phyloP scores from a whole-genome alignment of 2,113 vertebrate genomes.

The Felis chaus region DNA sequence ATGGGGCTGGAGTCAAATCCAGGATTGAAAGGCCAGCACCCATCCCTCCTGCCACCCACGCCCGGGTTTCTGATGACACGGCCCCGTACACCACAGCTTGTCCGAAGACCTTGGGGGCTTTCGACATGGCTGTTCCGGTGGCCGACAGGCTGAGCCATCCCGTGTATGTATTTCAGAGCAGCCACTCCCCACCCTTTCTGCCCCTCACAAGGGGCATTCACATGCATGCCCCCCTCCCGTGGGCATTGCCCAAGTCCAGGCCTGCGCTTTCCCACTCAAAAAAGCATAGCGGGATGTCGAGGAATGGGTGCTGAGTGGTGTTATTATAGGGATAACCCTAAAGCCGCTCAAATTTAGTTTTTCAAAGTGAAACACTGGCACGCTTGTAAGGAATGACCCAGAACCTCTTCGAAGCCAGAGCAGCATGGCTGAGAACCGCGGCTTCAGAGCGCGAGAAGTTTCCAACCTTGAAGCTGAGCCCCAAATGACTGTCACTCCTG shows the following conservation, averaged over 20 bases:
- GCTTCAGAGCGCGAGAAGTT: not conserved
- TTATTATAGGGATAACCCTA: not conserved
- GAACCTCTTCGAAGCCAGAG: not conserved
- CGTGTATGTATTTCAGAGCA: not conserved
- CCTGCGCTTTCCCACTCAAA: not conserved
- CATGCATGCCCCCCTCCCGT: not conserved
- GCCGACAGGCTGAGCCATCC: not conserved
- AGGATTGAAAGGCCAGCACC: constrained; percentile 8
- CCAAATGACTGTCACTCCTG: not conserved
- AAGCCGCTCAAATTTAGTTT: not conserved
- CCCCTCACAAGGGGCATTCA: not conserved
- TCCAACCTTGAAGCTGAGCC: not conserved
- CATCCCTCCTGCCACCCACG: not conserved
- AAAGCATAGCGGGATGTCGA: not conserved
- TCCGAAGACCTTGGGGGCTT: not conserved
- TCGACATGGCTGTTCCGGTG: not conserved
- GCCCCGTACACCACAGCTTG: not conserved
- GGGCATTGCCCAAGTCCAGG: not conserved
- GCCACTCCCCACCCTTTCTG: not conserved
- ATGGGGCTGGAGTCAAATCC: not conserved
- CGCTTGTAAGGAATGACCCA: not conserved
- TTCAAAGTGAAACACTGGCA: not conserved
- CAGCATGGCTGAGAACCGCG: not conserved
- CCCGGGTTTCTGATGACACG: not conserved
- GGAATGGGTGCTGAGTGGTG: not conserved